Conservation (phyloP, 2,797 vertebrate species). For the Malacoctenus gilli region DNA sequence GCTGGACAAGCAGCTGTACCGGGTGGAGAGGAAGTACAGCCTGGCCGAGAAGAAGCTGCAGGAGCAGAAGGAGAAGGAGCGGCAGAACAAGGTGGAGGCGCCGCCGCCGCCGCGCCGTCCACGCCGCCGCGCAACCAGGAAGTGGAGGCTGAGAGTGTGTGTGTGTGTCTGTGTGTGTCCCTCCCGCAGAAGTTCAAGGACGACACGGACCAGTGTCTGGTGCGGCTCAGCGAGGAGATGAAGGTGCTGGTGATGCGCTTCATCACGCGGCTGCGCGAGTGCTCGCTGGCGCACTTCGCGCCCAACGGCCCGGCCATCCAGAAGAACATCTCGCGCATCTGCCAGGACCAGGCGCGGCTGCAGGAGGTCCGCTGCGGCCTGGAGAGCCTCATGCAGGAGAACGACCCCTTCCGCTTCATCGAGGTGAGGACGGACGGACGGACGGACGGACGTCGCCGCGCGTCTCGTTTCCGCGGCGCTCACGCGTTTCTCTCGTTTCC, state of each 20-base stretch:
- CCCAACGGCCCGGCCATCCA: constrained; percentile 58
- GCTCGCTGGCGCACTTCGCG: constrained; percentile 46
- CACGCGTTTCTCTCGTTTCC: no score
- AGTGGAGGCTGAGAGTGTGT: no score
- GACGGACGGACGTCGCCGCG: no score
- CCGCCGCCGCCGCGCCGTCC: no score
- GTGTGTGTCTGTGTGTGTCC: no score
- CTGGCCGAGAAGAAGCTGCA: constrained; percentile 70
- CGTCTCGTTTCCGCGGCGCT: no score
- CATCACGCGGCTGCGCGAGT: constrained; percentile 50
- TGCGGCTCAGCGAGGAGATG: constrained; percentile 55
- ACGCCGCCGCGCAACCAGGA: no score
- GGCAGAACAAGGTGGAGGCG: constrained; percentile 73
- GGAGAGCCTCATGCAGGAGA: constrained; percentile 71
- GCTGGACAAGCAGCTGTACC: constrained; percentile 72
- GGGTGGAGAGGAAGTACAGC: constrained; percentile 68
- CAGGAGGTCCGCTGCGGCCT: constrained; percentile 70
- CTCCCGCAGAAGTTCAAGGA: constrained; percentile 69
- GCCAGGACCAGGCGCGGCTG: constrained; percentile 74
- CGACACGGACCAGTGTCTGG: constrained; percentile 64
- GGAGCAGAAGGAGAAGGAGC: constrained; percentile 76
- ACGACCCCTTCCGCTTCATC: constrained; percentile 78
- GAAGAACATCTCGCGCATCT: constrained; percentile 70
- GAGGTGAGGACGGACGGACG: constrained; percentile 56
- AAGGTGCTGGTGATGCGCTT: constrained; percentile 66